Base-by-base conservation (phyloP, 1,140 invertebrate genomes). In the Asbolus verrucosus region DNA sequence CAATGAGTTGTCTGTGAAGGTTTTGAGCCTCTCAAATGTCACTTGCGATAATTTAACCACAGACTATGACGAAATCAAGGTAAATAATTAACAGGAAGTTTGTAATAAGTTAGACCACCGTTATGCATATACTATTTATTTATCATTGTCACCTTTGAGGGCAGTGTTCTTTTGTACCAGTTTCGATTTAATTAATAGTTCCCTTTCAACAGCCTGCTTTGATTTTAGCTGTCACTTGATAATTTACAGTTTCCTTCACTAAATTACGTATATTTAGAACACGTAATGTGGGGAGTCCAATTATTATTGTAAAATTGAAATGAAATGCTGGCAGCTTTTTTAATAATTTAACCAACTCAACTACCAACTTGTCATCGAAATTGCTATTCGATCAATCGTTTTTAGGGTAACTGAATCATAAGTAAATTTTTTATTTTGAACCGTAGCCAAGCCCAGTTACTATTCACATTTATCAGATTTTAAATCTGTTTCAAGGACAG, bases 121-220 rank as follows among this genome's bases (percentile, higher is more conserved):
- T 36, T n/a, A 36, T 11, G 11, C 11, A 36, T n/a, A n/a, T 6
- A 36, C 11, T 36, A 11, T 36, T 36, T 36, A 36, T 36, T 36
- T 36, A 11, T 36, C 33, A 11, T 36, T 11, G 33, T 36, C 33
- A 36, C 33, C 33, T 36, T 11, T 36, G 33, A 36, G 33, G 33
- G 33, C 33, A 36, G 11, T 36, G n/a, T 36, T 27, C 24, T 27
- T 36, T 36, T 36, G 33, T 36, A 11, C 33, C 11, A 36, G 33
- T 36, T 36, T 36, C 33, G 5, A 36, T 36, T 36, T 36, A 36
- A 36, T 36, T 36, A 36, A 36, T 36, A 11, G 33, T 36, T 36
- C 11, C 33, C 33, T 11, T 36, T 36, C 33, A 36, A 36, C 33
- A 3, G n/a, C 11, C 2, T 36, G 33, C 33, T 36, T 36, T 36